phyloP scores from a whole-genome alignment of 2,113 vertebrate genomes.

The Coturnix japonica region DNA sequence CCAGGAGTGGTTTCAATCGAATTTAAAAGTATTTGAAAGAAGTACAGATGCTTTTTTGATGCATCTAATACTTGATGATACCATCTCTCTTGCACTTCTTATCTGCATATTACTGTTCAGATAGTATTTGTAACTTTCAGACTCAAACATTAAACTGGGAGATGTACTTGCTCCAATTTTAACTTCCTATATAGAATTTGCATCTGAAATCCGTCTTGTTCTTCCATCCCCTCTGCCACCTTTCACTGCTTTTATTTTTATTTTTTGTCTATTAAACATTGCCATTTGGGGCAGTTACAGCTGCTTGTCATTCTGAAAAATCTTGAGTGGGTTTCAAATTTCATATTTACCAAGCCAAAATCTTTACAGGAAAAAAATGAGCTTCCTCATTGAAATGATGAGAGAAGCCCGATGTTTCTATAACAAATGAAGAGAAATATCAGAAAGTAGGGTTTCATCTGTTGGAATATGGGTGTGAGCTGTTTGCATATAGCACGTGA shows the following conservation, averaged over 20 bases:
- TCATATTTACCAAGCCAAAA: neutral
- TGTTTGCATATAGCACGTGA: neutral
- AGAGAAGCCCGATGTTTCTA: neutral
- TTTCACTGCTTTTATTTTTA: neutral
- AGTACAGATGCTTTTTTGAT: neutral
- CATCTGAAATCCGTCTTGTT: neutral
- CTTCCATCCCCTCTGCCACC: neutral
- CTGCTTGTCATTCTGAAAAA: neutral
- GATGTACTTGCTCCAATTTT: neutral
- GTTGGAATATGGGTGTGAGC: neutral
- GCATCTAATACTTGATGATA: neutral
- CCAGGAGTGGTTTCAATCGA: neutral
- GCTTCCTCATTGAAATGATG: neutral
- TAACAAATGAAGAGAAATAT: neutral
- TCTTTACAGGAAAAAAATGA: neutral
- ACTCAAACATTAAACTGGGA: neutral
- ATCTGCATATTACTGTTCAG: neutral
- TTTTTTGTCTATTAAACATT: neutral
- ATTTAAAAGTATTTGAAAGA: neutral
- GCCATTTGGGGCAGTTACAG: neutral
- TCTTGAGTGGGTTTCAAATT: neutral
- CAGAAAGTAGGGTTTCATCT: neutral
- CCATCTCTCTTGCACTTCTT: neutral
- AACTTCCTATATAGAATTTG: neutral
- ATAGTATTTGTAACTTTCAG: neutral